Percentiles rank a stretch among this genome's conserved stretches.
Conservation (phyloP, 2,797 vertebrate genomes). For the Parauchenoglanis punctatus region DNA sequence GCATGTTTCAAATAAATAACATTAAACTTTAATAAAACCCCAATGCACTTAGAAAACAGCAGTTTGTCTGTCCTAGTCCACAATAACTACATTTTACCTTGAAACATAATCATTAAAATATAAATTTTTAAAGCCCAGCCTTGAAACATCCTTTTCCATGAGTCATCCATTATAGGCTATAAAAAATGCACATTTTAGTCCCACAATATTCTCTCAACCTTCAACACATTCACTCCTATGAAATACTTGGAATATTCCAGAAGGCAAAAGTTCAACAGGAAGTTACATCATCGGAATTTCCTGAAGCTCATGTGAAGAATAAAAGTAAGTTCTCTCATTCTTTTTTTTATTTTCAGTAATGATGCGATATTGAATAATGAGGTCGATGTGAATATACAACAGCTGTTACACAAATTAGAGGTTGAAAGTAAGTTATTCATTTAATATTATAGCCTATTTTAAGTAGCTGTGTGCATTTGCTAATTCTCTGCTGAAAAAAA, state of each 20-base stretch:
- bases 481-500: neutral
- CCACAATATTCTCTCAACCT: too few species aligned
- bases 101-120: conserved; percentile 20
- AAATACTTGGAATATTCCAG: neutral
- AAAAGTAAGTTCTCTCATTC: neutral
- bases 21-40: conserved; percentile 2
- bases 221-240: neutral
- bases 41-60: neutral
- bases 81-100: conserved; percentile 1
- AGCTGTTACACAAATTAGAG: too few species aligned
- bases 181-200: neutral
- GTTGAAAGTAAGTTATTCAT: neutral
- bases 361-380: neutral
- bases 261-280: neutral
- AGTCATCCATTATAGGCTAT: conserved; percentile 8
- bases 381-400: too few species aligned
- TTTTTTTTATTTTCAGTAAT: neutral
- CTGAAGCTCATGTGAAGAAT: neutral
- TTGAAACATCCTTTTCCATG: neutral
- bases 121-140: conserved; percentile 7
- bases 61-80: neutral
- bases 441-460: neutral
- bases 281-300: neutral
- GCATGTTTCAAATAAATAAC: neutral
- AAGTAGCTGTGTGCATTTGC: neutral